phyloP scores from a whole-genome alignment of 2,888 invertebrate genomes.

The Caenorhabditis doughertyi region DNA sequence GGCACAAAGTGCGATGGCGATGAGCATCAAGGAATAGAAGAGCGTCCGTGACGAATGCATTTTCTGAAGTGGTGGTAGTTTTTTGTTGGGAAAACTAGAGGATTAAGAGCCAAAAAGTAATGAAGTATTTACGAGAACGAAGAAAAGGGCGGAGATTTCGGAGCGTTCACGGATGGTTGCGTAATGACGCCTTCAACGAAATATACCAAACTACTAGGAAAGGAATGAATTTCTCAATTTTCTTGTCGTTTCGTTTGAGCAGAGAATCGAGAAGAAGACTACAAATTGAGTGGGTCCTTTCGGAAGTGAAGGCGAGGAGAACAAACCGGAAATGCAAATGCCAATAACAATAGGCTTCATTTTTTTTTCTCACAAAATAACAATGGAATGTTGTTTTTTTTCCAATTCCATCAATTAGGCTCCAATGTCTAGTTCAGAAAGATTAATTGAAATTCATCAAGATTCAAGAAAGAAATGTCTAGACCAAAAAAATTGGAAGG shows the following conservation, averaged over 20 bases:
- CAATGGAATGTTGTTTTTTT: not conserved
- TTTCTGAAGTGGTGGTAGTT: slow-evolving; percentile 30
- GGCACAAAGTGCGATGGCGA: slow-evolving; percentile 51
- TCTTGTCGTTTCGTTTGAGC: slow-evolving; percentile 9
- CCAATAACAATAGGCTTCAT: slow-evolving; percentile 22
- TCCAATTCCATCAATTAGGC: not conserved
- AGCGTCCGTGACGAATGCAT: slow-evolving; percentile 46
- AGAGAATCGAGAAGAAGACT: not conserved
- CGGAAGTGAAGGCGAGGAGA: not conserved
- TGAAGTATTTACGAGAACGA: slow-evolving; percentile 40
- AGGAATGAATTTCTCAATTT: slow-evolving; percentile 39
- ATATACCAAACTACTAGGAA: too few species aligned
- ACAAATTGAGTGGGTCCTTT: slow-evolving; percentile 21
- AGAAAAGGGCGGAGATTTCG: slow-evolving; percentile 18
- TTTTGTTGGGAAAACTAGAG: not conserved
- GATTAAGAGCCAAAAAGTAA: slow-evolving; percentile 35
- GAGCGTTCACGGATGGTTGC: slow-evolving; percentile 45
- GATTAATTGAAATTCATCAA: not conserved
- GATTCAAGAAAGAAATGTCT: too few species aligned
- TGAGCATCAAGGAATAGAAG: slow-evolving; percentile 44
- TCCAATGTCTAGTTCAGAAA: not conserved
- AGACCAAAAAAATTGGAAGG: too few species aligned
- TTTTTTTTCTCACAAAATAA: not conserved
- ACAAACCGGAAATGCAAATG: slow-evolving; percentile 30
- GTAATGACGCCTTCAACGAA: slow-evolving; percentile 44